Base-by-base conservation (phyloP, 2,888 invertebrate species). In the Drosophila silvestris region DNA sequence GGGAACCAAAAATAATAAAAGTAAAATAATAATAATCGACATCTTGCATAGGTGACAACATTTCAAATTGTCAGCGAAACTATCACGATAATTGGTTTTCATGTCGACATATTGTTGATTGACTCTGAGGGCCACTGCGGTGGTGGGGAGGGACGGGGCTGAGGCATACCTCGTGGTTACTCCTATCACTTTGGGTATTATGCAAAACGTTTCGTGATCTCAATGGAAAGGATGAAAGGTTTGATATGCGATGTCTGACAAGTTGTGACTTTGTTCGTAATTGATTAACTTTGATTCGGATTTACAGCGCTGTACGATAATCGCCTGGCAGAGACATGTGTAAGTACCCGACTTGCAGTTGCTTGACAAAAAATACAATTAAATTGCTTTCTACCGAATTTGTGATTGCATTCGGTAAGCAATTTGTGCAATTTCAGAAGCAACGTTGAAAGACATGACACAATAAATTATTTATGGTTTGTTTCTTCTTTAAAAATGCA, bases 1-100 rank as follows among this genome's bases (percentile, higher is more conserved):
- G 12, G 12, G 26, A 19, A 19, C 12, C 7, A 22, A n/a, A 39
- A 51, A 57, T 35, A 67, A 74, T 68, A 71, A 57, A 64, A 61
- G 59, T 59, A 70, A 64, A 75, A 81, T 79, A 86, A 81, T 79
- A 86, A 84, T 86, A 86, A 82, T 82, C 79, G 81, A 76, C 78
- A 61, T 72, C 71, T 65, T 72, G 73, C 73, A 76, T 63, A 81
- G 82, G 82, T 81, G 89, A 77, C 79, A 84, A 80, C 83, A 77
- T 86, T 80, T 84, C 84, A 79, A 84, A 84, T 83, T 89, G 86
- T 77, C 69, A 58, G 64, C 61, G 70, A 79, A 79, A 67, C 70
- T 75, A 77, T 82, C 84, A 88, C 81, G 84, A 83, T 87, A 89
- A 87, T 87, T 88, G 86, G 77, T 79, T 76, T 74, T 67, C 72